Percentiles rank a stretch among this genome's conserved stretches.
These are phyloP conservation scores for Mirounga angustirostris DNA, from an alignment of 2,113 vertebrate genomes.

Conservation along the genomic window DNA sequence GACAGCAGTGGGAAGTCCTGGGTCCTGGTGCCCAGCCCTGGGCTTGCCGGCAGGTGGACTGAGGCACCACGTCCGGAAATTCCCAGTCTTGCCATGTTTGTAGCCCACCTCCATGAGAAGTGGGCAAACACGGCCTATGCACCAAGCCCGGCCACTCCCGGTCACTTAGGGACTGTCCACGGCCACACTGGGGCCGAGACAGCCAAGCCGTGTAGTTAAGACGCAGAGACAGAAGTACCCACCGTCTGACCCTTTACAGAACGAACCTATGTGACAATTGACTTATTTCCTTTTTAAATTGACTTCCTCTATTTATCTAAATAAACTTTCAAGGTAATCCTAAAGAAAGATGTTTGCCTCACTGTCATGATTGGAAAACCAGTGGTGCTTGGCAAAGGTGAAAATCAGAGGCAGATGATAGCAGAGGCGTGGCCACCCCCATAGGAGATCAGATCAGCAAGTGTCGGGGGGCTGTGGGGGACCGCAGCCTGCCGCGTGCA, in stretches of 20 bases:
- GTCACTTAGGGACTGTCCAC: accelerated
- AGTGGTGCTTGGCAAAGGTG: not conserved
- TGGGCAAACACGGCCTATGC: accelerated
- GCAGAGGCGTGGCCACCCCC: not conserved
- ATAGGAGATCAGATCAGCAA: not conserved
- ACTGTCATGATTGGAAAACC: not conserved
- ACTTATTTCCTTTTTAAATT: not conserved
- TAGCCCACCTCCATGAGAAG: not conserved
- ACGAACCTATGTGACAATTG: too few species aligned
- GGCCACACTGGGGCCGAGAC: accelerated
- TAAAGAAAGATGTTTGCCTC: not conserved
- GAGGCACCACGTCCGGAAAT: accelerated
- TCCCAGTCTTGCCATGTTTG: not conserved
- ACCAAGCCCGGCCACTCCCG: accelerated
- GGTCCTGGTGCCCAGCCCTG: not conserved
- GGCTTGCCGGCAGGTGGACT: not conserved
- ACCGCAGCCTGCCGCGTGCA: not conserved
- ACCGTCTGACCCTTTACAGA: not conserved
- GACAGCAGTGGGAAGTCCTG: not conserved
- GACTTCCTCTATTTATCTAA: not conserved
- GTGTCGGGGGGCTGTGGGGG: too few species aligned
- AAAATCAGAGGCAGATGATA: not conserved
- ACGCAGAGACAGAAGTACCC: not conserved
- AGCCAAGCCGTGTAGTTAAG: not conserved
- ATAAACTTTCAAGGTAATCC: not conserved